These are phyloP conservation scores for Trichonephila clavata DNA, from an alignment of 1,140 invertebrate genomes.

Conservation along the genomic window DNA sequence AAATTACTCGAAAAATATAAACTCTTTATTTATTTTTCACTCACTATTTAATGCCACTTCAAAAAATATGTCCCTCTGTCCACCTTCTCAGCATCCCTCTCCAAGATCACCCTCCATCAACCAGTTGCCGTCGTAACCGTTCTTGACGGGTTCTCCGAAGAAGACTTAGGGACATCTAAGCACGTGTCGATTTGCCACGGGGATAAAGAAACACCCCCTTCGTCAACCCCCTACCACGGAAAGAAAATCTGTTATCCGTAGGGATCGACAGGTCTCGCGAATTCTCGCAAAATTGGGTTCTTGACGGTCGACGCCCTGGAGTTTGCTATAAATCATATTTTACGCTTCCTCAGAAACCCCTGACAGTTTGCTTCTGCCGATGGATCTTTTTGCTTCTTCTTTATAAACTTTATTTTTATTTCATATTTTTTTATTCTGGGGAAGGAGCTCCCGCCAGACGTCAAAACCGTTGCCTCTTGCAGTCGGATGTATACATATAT, in stretches of 20 bases:
- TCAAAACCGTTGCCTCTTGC: not conserved
- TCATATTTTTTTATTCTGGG: not conserved
- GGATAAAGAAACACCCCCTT: constrained; percentile 42
- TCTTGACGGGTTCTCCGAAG: not conserved
- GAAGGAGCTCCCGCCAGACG: not conserved
- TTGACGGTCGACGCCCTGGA: not conserved
- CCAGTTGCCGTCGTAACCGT: not conserved
- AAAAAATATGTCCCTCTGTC: not conserved
- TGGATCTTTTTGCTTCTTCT: not conserved
- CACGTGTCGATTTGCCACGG: constrained; percentile 60
- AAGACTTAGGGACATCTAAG: constrained; percentile 46
- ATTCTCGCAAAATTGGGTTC: constrained; percentile 56
- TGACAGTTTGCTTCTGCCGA: constrained; percentile 22
- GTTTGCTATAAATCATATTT: constrained; percentile 67
- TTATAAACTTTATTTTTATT: not conserved
- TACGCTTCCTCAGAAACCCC: constrained; percentile 3
- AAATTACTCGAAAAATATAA: no score
- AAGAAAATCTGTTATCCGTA: constrained; percentile 59
- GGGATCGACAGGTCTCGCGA: constrained; percentile 27
- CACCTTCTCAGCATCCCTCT: not conserved
- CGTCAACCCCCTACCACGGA: not conserved
- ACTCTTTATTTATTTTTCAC: not conserved
- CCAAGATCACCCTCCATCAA: not conserved
- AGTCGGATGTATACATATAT: constrained; percentile 30
- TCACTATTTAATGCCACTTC: not conserved